Percentiles rank a stretch among this genome's conserved stretches.
Evolutionary conservation across 2,797 vertebrate genomes (phyloP).

Genomic region (Gastrophryne carolinensis): DNA sequence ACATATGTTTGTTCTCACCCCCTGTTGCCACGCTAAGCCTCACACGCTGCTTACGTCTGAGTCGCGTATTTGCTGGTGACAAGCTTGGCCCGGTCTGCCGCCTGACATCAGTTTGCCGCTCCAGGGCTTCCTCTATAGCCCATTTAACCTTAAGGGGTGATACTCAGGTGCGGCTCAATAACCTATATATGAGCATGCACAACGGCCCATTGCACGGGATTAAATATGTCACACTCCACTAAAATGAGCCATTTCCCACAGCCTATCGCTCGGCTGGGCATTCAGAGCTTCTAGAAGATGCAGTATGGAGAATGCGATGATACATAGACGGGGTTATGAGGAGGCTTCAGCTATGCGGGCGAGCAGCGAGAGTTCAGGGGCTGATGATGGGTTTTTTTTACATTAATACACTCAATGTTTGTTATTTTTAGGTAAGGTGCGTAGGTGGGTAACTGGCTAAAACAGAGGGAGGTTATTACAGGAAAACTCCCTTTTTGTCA

Average conservation of each 20-base stretch:
- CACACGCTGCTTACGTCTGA: not conserved
- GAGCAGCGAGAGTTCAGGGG: too few species aligned
- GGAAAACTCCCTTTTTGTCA: too few species aligned
- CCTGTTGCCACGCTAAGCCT: not conserved
- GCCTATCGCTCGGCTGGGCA: conserved; percentile 52
- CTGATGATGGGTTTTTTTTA: too few species aligned
- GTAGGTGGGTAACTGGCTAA: too few species aligned
- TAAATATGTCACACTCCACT: conserved; percentile 55
- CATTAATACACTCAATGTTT: too few species aligned
- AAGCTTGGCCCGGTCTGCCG: conserved; percentile 2
- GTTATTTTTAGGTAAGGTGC: too few species aligned
- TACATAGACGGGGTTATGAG: conserved; percentile 8
- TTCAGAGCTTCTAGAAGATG: conserved; percentile 53
- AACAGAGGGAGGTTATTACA: too few species aligned
- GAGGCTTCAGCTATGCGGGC: too few species aligned
- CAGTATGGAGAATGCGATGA: conserved; percentile 19
- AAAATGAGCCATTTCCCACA: conserved; percentile 33
- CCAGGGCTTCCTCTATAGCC: conserved; percentile 17
- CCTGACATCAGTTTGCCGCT: conserved; percentile 3
- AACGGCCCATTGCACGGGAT: conserved; percentile 55
- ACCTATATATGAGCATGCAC: conserved; percentile 26
- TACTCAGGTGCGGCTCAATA: conserved; percentile 55
- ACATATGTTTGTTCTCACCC: too few species aligned
- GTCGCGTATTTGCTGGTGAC: not conserved
- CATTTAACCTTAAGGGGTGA: conserved; percentile 29